Percentiles rank a stretch among this genome's conserved stretches.
phyloP scores from a whole-genome alignment of 2,888 invertebrate genomes.

The Rhagium mordax region DNA sequence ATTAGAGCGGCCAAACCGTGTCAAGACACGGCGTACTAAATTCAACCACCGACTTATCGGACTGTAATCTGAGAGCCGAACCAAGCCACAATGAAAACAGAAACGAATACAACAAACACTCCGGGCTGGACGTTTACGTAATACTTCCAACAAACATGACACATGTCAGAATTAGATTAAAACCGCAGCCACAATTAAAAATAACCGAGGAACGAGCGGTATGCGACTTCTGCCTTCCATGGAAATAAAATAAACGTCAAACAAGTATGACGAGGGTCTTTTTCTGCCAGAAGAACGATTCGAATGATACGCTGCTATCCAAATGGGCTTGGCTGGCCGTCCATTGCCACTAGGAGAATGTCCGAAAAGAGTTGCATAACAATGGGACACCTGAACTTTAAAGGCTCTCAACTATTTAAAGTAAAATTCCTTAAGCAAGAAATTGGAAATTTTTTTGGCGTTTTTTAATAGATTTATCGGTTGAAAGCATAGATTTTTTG shows the following conservation, averaged over 20 bases:
- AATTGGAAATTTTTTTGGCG: slow-evolving; percentile 4
- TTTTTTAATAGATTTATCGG: slow-evolving; percentile 6
- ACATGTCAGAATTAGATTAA: slow-evolving; percentile 69
- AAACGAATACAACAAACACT: slow-evolving; percentile 27
- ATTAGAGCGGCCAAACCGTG: slow-evolving; percentile 64
- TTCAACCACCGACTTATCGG: slow-evolving; percentile 44
- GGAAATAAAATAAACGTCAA: slow-evolving; percentile 62
- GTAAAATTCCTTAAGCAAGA: slow-evolving; percentile 1
- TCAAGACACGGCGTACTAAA: slow-evolving; percentile 55
- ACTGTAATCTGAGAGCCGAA: slow-evolving; percentile 50
- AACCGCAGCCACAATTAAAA: slow-evolving; percentile 66
- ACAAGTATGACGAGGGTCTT: slow-evolving; percentile 57
- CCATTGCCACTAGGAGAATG: slow-evolving; percentile 17
- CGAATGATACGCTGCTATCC: slow-evolving; percentile 18
- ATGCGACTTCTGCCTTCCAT: slow-evolving; percentile 55
- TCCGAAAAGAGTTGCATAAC: slow-evolving; percentile 26
- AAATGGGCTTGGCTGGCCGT: slow-evolving; percentile 19
- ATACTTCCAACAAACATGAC: slow-evolving; percentile 59
- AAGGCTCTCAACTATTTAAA: slow-evolving; percentile 5
- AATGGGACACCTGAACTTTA: slow-evolving; percentile 27
- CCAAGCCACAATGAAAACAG: slow-evolving; percentile 24
- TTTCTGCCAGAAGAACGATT: slow-evolving; percentile 19
- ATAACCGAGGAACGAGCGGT: slow-evolving; percentile 53
- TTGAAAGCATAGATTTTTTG: neutral
- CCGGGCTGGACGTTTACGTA: slow-evolving; percentile 44